Conservation (phyloP, 2,888 invertebrate genomes). For the Drosophila pullipes region DNA sequence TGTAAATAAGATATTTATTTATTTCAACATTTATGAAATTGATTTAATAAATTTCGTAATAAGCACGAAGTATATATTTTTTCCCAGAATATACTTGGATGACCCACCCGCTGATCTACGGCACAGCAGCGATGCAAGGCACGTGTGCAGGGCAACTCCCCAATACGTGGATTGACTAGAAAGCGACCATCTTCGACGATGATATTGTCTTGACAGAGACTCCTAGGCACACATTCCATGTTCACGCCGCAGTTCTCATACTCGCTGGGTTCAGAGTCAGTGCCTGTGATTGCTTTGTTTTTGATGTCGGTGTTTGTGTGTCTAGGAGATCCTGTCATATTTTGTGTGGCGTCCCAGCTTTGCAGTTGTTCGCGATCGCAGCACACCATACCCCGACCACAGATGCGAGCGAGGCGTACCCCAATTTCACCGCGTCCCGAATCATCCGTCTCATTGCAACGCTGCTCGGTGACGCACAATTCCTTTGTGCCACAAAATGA, state of each 20-base stretch:
- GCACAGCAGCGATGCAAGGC: constrained; percentile 58
- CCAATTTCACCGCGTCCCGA: constrained; percentile 47
- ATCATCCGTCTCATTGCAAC: constrained; percentile 59
- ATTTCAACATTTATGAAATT: neutral
- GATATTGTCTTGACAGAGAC: constrained; percentile 54
- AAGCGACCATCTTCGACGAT: constrained; percentile 58
- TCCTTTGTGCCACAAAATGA: constrained; percentile 33
- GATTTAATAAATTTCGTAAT: neutral
- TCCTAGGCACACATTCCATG: constrained; percentile 67
- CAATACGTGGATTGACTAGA: constrained; percentile 55
- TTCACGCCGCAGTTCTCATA: constrained; percentile 63
- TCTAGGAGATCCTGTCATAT: accelerated
- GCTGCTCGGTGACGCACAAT: constrained; percentile 50
- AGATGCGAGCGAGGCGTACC: constrained; percentile 46
- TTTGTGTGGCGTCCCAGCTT: constrained; percentile 47
- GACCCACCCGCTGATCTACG: constrained; percentile 48
- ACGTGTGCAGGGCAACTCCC: constrained; percentile 25
- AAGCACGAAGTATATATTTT: neutral
- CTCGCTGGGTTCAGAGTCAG: constrained; percentile 17
- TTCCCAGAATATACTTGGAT: neutral
- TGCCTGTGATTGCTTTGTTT: neutral
- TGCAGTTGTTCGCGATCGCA: constrained; percentile 60
- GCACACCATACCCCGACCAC: constrained; percentile 45
- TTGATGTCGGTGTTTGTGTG: neutral
- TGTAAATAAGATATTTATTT: neutral